These are phyloP conservation scores for Parauchenoglanis ngamensis DNA, from an alignment of 2,797 vertebrate species.

Conservation along the genomic window DNA sequence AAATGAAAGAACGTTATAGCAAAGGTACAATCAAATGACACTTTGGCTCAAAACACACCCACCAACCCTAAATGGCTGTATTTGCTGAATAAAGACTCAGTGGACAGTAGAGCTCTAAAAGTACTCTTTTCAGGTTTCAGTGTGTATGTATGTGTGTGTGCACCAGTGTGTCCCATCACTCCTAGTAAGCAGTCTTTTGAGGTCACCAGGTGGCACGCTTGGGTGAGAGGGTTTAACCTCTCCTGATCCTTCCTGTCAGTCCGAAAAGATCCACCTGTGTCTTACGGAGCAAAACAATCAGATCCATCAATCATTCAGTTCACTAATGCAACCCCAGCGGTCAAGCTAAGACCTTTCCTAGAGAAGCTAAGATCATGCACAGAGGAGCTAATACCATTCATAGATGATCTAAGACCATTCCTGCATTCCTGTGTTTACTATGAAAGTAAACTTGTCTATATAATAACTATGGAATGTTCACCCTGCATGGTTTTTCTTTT, in stretches of 20 bases:
- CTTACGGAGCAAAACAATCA: slow-evolving; percentile 55
- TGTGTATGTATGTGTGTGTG: slow-evolving; percentile 16
- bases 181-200: slow-evolving; percentile 52
- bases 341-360: neutral
- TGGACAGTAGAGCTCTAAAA: neutral
- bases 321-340: neutral
- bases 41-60: neutral
- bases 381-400: neutral
- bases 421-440: neutral
- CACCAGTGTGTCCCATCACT: slow-evolving; percentile 32
- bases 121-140: neutral
- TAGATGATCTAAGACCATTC: neutral
- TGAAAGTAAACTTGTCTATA: neutral
- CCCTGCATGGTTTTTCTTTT: neutral
- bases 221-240: slow-evolving; percentile 67
- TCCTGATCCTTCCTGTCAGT: slow-evolving; percentile 67
- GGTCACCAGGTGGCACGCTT: slow-evolving; percentile 68
- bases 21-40: neutral
- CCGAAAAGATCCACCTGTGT: slow-evolving; percentile 54
- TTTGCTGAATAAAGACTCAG: neutral
- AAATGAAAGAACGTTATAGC: neutral
- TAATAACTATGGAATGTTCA: neutral
- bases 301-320: slow-evolving; percentile 19
- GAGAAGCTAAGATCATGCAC: neutral
- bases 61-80: neutral